A percentile compares a stretch with the other conserved stretches of the same genome.
Evolutionary conservation across 2,797 vertebrate genomes (phyloP).

Genomic region (Protosalanx chinensis): DNA sequence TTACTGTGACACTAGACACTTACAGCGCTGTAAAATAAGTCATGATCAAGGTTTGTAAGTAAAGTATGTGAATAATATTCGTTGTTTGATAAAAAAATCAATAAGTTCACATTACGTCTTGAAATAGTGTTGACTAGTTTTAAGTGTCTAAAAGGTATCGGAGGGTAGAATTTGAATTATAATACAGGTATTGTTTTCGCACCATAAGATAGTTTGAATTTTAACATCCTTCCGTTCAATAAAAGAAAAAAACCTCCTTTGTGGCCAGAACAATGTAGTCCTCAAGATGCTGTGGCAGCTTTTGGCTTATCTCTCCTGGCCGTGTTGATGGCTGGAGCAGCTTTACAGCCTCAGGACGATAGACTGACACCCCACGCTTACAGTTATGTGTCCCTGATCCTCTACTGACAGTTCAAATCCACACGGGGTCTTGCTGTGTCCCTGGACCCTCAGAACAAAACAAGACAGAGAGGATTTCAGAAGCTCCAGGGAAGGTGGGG

Average conservation of each 20-base stretch:
- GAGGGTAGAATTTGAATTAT: conserved; percentile 28
- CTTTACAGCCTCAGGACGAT: conserved; percentile 39
- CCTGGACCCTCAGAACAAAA: conserved; percentile 27
- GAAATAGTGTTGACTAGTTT: neutral
- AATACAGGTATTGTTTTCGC: conserved; percentile 37
- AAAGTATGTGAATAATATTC: neutral
- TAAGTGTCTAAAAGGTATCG: neutral
- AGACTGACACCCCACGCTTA: conserved; percentile 31
- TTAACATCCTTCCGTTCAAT: conserved; percentile 30
- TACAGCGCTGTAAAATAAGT: neutral
- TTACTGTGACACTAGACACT: neutral
- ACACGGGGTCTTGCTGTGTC: conserved; percentile 23
- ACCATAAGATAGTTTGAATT: conserved; percentile 25
- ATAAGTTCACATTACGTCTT: neutral
- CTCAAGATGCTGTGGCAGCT: conserved; percentile 41
- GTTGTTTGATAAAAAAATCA: neutral
- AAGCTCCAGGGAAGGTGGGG: conserved; percentile 9
- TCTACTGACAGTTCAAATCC: conserved; percentile 48
- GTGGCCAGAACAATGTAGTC: conserved; percentile 50
- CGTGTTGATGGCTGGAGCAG: conserved; percentile 42
- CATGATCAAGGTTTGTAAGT: too few species aligned
- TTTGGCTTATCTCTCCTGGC: conserved; percentile 44
- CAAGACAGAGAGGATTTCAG: conserved; percentile 34
- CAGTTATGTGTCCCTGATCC: conserved; percentile 47
- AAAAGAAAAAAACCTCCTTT: conserved; percentile 32